Percentiles rank a stretch among this genome's conserved stretches.
phyloP scores from a whole-genome alignment of 1,140 invertebrate species.

The Ptiloglossa arizonensis region DNA sequence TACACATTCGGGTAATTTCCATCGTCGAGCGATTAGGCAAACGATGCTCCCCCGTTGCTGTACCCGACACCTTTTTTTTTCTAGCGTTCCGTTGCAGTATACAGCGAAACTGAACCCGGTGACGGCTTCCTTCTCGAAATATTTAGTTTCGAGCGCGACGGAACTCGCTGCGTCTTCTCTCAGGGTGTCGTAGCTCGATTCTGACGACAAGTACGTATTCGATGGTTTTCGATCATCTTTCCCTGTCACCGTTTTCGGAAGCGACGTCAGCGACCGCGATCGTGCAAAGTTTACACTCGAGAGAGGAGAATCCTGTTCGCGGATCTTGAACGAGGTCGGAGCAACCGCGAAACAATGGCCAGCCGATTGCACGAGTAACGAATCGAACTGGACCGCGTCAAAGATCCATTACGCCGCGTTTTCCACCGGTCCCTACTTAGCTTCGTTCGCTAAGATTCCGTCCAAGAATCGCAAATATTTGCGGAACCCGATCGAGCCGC shows the following conservation, averaged over 20 bases:
- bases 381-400: constrained; percentile 22
- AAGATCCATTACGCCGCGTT: constrained; percentile 18
- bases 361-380: constrained; percentile 1
- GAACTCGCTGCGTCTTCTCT: no score
- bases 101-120: no score
- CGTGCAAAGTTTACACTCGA: not conserved
- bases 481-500: not conserved
- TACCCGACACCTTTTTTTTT: no score
- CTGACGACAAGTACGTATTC: no score
- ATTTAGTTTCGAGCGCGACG: no score
- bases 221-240: no score
- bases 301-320: not conserved
- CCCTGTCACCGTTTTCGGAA: no score
- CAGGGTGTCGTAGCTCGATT: no score
- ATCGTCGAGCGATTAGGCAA: not conserved
- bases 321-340: constrained; percentile 30
- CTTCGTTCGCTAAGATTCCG: no score
- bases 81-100: no score
- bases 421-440: not conserved
- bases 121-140: no score
- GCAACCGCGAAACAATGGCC: constrained; percentile 13
- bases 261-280: not conserved
- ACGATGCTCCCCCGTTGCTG: not conserved
- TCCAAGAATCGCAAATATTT: constrained; percentile 55
- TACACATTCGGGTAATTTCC: not conserved